Evolutionary conservation across 2,113 vertebrate genomes (phyloP).

Genomic region (Kryptolebias marmoratus): DNA sequence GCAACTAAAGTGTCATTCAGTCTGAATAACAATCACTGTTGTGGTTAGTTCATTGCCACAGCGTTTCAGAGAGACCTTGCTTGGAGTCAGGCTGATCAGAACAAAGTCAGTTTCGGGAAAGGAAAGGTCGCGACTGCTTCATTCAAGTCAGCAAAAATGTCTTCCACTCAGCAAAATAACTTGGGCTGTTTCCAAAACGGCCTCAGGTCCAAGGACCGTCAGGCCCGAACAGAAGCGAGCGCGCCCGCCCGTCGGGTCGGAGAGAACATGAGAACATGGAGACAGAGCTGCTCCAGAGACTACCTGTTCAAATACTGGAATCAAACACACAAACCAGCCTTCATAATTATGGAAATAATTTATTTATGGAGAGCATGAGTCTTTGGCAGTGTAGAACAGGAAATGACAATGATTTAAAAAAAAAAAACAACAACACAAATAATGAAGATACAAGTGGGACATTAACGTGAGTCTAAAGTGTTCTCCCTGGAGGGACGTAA

Average conservation of each 20-base stretch:
- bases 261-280: background rate
- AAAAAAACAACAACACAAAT: background rate
- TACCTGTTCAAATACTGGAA: background rate
- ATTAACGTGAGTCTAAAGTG: background rate
- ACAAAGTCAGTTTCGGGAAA: slow-evolving; percentile 37
- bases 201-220: slow-evolving; percentile 26
- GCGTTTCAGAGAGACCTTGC: no score
- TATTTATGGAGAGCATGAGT: slow-evolving; percentile 76
- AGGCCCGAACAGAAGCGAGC: background rate
- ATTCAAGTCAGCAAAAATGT: slow-evolving; percentile 66
- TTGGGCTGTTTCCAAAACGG: slow-evolving; percentile 46
- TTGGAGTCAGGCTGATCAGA: slow-evolving; percentile 6
- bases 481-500: background rate
- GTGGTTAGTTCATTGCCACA: no score
- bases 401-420: slow-evolving; percentile 26
- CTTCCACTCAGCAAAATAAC: slow-evolving; percentile 61
- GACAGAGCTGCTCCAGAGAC: background rate
- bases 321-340: background rate
- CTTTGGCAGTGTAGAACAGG: slow-evolving; percentile 79
- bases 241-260: slow-evolving; percentile 4
- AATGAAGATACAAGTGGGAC: background rate
- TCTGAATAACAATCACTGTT: no score
- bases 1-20: no score
- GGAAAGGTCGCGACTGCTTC: slow-evolving; percentile 45
- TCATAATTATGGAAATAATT: slow-evolving; percentile 75